A percentile compares a stretch with the other conserved stretches of the same genome.
phyloP scores from a whole-genome alignment of 2,797 vertebrate genomes.

The Balearica regulorum region DNA sequence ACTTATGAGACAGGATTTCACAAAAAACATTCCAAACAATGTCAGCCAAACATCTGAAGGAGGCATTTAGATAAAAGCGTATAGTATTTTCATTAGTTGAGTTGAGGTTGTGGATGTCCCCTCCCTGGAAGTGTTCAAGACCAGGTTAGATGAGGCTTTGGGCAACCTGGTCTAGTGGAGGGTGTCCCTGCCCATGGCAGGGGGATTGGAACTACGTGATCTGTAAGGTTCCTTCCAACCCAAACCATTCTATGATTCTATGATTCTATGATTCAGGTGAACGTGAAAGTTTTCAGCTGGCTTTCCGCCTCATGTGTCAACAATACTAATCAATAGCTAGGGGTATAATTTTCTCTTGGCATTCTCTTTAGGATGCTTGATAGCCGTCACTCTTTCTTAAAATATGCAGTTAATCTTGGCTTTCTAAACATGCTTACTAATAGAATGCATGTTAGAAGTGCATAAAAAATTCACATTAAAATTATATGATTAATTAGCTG shows the following conservation, averaged over 20 bases:
- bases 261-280: not conserved
- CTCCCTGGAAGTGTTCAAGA: no score
- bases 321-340: not conserved
- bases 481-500: not conserved
- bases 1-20: not conserved
- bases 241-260: no score
- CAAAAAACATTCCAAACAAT: not conserved
- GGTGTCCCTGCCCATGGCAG: no score
- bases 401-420: not conserved
- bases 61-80: not conserved
- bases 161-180: no score
- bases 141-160: no score
- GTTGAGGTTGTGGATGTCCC: no score
- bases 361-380: not conserved
- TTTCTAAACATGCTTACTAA: not conserved
- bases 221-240: no score
- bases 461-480: not conserved
- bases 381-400: not conserved
- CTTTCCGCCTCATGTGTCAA: not conserved
- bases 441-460: not conserved
- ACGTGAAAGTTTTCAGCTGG: not conserved
- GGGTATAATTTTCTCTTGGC: not conserved
- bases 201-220: no score
- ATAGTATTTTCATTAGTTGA: not conserved
- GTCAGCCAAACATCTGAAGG: not conserved